Base-by-base conservation (phyloP, 64 coral and sea anemone genomes). In the Anthopleura sola region DNA sequence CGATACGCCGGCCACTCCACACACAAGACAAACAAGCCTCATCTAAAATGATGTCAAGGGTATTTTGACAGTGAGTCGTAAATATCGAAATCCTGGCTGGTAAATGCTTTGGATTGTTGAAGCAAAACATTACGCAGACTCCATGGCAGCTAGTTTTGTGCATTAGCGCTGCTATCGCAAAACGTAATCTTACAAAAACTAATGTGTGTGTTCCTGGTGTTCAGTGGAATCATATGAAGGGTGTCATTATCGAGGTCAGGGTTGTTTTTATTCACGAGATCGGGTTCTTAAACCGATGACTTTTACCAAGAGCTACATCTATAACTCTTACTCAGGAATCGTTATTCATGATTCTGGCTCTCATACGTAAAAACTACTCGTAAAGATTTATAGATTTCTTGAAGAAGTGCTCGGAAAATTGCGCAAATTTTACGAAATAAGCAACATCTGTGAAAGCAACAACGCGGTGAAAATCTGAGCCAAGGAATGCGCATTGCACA, bases 161-260 rank as follows among this genome's bases (percentile, higher is more conserved):
- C 76, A 44, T 79, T 38, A 79, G 20, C 10, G 76, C 44, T 44
- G 76, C 76, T 79, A 79, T 79, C 76, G 44, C 9, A 40, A 9
- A 48, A 4, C 10, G 39, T 18, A 48, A 79, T 79, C 76, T 79
- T 79, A 79, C 18, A 79, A 40, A 44, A 79, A 79, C 76, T 11
- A 44, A 20, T 79, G 76, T 12, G 76, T 79, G 76, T 79, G 76
- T 79, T 79, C 76, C 37, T 79, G 19, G 37, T 79, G 36, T n/a
- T 48, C 76, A 48, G 36, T 79, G 21, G 24, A 79, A 38, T 44
- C n/a, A n/a, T 33, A n/a, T 71, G 10, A 71, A 28, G 13, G 1
- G 24, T 44, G 23, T 79, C 76, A 79, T 49, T 79, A 48, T 18
- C 17, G 76, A 44, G 76, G 76, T 79, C 76, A 79, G 76, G 4